A percentile compares a stretch with the other conserved stretches of the same genome.
These are phyloP conservation scores for Ophraella communa DNA, from an alignment of 2,888 invertebrate genomes.

Conservation along the genomic window DNA sequence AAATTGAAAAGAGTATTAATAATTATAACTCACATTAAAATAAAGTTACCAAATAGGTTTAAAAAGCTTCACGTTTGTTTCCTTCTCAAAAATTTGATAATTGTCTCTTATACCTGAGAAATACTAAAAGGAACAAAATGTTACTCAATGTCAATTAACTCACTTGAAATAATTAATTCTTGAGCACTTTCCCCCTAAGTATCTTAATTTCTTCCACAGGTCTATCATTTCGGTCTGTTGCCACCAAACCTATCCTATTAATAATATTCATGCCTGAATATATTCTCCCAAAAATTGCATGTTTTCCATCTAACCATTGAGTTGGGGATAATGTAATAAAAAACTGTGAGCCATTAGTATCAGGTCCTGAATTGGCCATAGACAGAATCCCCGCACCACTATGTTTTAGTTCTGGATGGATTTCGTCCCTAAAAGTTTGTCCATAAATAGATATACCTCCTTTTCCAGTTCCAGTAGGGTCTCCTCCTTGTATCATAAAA, in stretches of 20 bases:
- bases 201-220: conserved; percentile 5
- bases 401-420: conserved; percentile 91
- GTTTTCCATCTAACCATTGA: conserved; percentile 97
- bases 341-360: conserved; percentile 98
- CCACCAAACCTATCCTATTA: conserved; percentile 87
- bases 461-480: conserved; percentile 88
- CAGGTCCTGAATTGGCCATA: conserved; percentile 98
- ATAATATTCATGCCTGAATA: conserved; percentile 89
- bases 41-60: neutral
- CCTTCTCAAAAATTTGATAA: too few relatives aligned
- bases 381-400: conserved; percentile 90
- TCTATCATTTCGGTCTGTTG: neutral
- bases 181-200: neutral
- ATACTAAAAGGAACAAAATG: too few relatives aligned
- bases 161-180: neutral
- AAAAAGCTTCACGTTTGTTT: too few relatives aligned
- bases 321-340: conserved; percentile 96
- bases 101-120: too few relatives aligned
- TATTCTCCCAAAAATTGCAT: conserved; percentile 94
- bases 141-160: too few relatives aligned
- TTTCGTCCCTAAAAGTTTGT: conserved; percentile 93
- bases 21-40: neutral
- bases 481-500: conserved; percentile 95
- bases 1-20: neutral
- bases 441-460: conserved; percentile 98